Percentiles rank a stretch among this genome's conserved stretches.
phyloP scores from a whole-genome alignment of 1,140 invertebrate species.

The Calosoma granatense region DNA sequence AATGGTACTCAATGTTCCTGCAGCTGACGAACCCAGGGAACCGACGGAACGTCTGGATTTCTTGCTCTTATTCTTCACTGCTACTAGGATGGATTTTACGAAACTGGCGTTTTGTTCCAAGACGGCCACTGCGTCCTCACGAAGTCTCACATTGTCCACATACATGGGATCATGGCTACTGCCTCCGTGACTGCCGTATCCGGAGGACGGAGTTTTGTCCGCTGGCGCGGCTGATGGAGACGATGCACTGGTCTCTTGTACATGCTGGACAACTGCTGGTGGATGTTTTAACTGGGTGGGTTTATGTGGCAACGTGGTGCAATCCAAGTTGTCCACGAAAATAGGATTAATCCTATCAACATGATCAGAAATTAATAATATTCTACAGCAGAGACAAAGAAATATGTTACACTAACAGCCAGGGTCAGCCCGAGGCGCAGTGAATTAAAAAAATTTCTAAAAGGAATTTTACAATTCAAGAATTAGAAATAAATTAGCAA shows the following conservation, averaged over 20 bases:
- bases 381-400: conserved; percentile 10
- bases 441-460: too few relatives aligned
- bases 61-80: conserved; percentile 14
- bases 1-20: conserved; percentile 30
- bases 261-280: too few relatives aligned
- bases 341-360: conserved; percentile 17
- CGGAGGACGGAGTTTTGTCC: conserved; percentile 28
- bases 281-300: neutral
- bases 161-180: conserved; percentile 23
- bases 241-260: conserved; percentile 5
- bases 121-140: conserved; percentile 22
- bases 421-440: too few relatives aligned
- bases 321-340: conserved; percentile 16
- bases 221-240: conserved; percentile 14
- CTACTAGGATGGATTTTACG: conserved; percentile 28
- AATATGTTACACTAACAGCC: too few relatives aligned
- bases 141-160: conserved; percentile 19
- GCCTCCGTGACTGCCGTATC: conserved; percentile 25
- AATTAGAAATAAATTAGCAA: too few relatives aligned
- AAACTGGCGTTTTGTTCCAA: conserved; percentile 30
- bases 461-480: too few relatives aligned
- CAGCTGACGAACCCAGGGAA: conserved; percentile 20
- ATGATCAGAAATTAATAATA: conserved; percentile 12
- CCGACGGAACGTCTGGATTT: conserved; percentile 20
- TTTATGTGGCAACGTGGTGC: conserved; percentile 4